Percentiles rank a stretch among this genome's conserved stretches.
These are phyloP conservation scores for Stenodema calcarata DNA, from an alignment of 2,888 invertebrate genomes.

Conservation along the genomic window DNA sequence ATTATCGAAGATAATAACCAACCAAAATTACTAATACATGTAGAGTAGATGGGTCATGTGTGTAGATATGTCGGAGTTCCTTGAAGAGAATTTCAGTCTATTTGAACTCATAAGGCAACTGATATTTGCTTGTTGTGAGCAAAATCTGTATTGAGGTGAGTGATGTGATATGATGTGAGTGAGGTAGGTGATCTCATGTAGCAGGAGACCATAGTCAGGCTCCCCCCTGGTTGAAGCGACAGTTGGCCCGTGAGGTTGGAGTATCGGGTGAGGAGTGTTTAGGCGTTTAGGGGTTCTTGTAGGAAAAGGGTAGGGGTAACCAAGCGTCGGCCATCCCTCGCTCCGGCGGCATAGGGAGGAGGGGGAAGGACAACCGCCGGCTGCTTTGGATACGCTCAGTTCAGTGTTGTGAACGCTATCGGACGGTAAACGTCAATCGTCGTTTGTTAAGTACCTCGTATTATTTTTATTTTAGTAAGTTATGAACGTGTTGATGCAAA, in stretches of 20 bases:
- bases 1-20: too few relatives aligned
- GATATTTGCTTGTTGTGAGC: too few relatives aligned
- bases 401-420: constrained; percentile 31
- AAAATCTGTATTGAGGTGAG: neutral
- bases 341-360: neutral
- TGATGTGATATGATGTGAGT: neutral
- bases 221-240: neutral
- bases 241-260: constrained; percentile 10
- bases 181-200: neutral
- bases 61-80: too few relatives aligned
- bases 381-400: constrained; percentile 1
- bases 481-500: constrained; percentile 65
- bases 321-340: constrained; percentile 20
- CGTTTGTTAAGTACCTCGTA: neutral
- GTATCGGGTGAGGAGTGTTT: neutral
- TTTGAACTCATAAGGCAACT: too few relatives aligned
- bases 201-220: neutral
- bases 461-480: neutral
- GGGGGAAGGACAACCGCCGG: constrained; percentile 1
- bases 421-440: neutral
- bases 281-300: neutral
- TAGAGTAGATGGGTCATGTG: too few relatives aligned
- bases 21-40: too few relatives aligned
- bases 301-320: neutral
- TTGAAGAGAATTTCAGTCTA: too few relatives aligned